Conservation (phyloP, 2,888 invertebrate genomes). For the Chloroclysta siterata region DNA sequence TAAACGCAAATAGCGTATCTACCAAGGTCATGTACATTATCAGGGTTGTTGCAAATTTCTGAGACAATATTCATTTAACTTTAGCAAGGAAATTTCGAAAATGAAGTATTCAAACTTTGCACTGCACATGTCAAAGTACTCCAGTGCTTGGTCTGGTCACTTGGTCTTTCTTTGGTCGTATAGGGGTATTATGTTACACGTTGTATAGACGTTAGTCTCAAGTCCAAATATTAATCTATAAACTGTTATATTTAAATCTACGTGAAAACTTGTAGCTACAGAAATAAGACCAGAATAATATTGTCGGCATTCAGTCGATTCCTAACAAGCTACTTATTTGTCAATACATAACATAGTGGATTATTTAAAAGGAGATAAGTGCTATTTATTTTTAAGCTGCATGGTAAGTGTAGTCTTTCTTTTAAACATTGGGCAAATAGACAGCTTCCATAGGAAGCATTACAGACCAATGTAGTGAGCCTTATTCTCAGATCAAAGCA, state of each 20-base stretch:
- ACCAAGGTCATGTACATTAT: too few species aligned
- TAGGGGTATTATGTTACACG: too few species aligned
- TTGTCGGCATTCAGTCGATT: slow-evolving; percentile 80
- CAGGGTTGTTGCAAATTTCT: too few species aligned
- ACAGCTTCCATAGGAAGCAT: not conserved
- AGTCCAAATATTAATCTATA: slow-evolving; percentile 34
- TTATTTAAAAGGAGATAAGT: slow-evolving; percentile 3
- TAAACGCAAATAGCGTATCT: too few species aligned
- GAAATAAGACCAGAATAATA: slow-evolving; percentile 75
- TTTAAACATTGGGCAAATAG: not conserved
- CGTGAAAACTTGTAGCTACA: slow-evolving; percentile 59
- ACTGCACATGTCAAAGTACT: too few species aligned
- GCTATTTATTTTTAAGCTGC: not conserved
- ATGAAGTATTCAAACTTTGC: too few species aligned
- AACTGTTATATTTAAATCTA: slow-evolving; percentile 49
- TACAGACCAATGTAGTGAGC: not conserved
- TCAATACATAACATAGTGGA: slow-evolving; percentile 47
- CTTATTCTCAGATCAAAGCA: not conserved
- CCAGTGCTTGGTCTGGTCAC: too few species aligned
- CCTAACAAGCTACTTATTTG: slow-evolving; percentile 59
- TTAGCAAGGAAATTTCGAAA: too few species aligned
- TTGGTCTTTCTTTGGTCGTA: too few species aligned
- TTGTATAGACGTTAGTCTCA: slow-evolving; percentile 51
- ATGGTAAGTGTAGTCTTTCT: not conserved
- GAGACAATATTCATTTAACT: too few species aligned